A percentile compares a stretch with the other conserved stretches of the same genome.
Evolutionary conservation across 2,113 vertebrate genomes (phyloP).

Genomic region (Gambusia affinis): DNA sequence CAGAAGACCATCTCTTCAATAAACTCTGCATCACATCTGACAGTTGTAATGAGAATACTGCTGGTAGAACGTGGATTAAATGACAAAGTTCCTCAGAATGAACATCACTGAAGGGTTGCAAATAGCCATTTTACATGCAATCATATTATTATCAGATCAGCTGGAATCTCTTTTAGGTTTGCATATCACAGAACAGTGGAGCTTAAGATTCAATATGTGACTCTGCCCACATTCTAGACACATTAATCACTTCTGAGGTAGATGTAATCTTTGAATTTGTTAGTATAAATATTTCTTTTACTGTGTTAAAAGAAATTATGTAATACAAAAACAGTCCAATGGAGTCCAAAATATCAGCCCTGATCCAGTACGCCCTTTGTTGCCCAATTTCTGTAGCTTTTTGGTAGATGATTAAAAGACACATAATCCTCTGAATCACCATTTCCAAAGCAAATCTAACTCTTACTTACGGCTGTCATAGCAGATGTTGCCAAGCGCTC

Average conservation of each 20-base stretch:
- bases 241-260: neutral
- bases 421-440: neutral
- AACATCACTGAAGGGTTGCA: neutral
- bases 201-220: neutral
- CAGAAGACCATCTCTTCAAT: slow-evolving; percentile 34
- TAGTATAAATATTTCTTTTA: too few relatives aligned
- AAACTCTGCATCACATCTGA: slow-evolving; percentile 3
- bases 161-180: neutral
- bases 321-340: neutral
- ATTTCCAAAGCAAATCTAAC: slow-evolving; percentile 15
- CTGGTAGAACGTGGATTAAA: slow-evolving; percentile 16
- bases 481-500: slow-evolving; percentile 98
- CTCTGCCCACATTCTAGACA: neutral
- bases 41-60: slow-evolving; percentile 58
- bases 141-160: neutral
- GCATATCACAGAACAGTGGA: neutral
- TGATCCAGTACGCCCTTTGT: neutral
- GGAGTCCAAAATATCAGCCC: neutral
- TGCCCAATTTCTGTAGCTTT: neutral
- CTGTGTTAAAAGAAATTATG: too few relatives aligned
- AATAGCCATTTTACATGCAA: neutral
- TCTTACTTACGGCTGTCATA: slow-evolving; percentile 98
- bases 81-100: neutral
- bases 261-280: neutral
- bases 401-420: slow-evolving; percentile 1